Base-by-base conservation (phyloP, 2,797 vertebrate genomes). In the Fistularia commersonii region DNA sequence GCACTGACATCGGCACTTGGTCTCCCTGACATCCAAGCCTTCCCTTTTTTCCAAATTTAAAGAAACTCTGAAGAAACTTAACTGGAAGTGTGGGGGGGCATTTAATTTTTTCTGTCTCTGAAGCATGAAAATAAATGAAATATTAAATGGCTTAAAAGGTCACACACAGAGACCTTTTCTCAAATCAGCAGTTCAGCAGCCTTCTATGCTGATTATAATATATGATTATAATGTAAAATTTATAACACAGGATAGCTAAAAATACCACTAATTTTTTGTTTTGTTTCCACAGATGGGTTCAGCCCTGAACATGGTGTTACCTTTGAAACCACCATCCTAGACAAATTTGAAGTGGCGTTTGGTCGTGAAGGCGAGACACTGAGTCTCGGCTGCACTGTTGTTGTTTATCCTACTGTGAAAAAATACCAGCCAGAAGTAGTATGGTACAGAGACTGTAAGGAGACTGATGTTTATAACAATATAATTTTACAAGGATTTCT, bases 321-420 rank as follows among this genome's bases (percentile, higher is more conserved):
- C 71, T 99, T 99, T 81, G 72, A 91, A 63, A 93, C 96, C 58
- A 84, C 90, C 66, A 95, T 99, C 80, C 81, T 96, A 0, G 96
- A 98, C 64, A 92, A 93, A 64, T 99, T 99, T 53, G 90, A 91
- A 13, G 96, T 98, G 59, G 89, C 95, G 7, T 98, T 98, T 65
- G 96, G 97, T 51, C 71, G 58, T 66, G 97, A 99, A 79, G 95
- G 95, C 0, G 93, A 98, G 71, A 99, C 97, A 0, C 51, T 98
- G 87, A 99, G 96, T 70, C 77, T 99, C 66, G 97, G 97, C 69
- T 98, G 95, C 75, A 92, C 92, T 0, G 92, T 99, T 53, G 91
- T 99, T 42, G 74, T 99, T 70, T 95, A 86, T 70, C 97, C 97
- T 44, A 91, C 91, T 23, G 93, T 99, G 61, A 98, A 98, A 55